These are phyloP conservation scores for Zapornia atra DNA, from an alignment of 2,113 vertebrate species.

Conservation along the genomic window DNA sequence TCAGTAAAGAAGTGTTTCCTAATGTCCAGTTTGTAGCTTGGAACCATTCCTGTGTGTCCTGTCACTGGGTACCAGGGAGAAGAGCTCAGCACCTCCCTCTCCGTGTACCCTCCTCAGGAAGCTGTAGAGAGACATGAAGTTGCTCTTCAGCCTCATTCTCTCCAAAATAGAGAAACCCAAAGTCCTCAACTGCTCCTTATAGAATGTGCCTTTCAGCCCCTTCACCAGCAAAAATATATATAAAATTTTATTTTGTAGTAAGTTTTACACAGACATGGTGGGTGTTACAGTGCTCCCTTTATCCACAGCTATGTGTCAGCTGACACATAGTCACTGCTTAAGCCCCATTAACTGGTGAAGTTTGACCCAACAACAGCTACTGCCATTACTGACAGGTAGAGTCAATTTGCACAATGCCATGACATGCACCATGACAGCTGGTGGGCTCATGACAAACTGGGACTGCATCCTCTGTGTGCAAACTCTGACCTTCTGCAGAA, in stretches of 20 bases:
- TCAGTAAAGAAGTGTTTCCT: neutral
- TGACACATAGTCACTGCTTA: no score
- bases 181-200: neutral
- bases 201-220: neutral
- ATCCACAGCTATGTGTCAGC: neutral
- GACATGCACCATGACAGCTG: neutral
- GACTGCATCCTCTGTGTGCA: neutral
- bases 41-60: fast-evolving
- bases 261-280: neutral
- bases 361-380: neutral
- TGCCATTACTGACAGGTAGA: neutral
- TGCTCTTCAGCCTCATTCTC: neutral
- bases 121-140: neutral
- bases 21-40: neutral
- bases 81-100: neutral
- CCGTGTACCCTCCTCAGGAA: neutral
- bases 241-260: neutral
- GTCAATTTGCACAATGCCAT: neutral
- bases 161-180: neutral
- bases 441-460: neutral
- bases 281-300: no score
- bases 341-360: neutral
- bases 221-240: neutral
- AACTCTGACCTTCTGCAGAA: neutral
- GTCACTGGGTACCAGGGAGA: neutral